A percentile compares a stretch with the other conserved stretches of the same genome.
These are phyloP conservation scores for Papilio machaon DNA, from an alignment of 1,140 invertebrate species.

Conservation along the genomic window DNA sequence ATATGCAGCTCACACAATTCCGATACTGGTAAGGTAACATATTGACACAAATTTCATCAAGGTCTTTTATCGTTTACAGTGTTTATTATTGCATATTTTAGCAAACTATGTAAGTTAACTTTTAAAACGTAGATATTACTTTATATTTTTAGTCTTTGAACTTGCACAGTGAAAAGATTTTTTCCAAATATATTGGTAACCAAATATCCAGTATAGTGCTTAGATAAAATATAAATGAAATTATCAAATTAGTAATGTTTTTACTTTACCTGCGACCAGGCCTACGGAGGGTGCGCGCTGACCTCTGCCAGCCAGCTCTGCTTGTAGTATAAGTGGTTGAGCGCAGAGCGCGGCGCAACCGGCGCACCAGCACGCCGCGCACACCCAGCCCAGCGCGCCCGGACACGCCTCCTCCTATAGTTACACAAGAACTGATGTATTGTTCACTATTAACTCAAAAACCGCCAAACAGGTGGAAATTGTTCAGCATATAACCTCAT, in stretches of 20 bases:
- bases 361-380: slow-evolving; percentile 73
- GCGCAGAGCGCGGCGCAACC: slow-evolving; percentile 77
- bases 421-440: not conserved
- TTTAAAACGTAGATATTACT: not conserved
- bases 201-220: not conserved
- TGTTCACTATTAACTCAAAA: not conserved
- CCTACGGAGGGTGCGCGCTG: slow-evolving; percentile 67
- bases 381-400: slow-evolving; percentile 65
- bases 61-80: not conserved
- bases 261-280: slow-evolving; percentile 60
- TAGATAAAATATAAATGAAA: not conserved
- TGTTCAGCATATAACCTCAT: not conserved
- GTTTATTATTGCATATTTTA: not conserved
- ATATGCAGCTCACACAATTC: not conserved
- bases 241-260: too few species aligned
- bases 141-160: too few species aligned
- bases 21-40: not conserved
- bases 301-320: slow-evolving; percentile 71
- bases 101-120: not conserved
- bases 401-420: slow-evolving; percentile 64
- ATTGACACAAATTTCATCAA: slow-evolving; percentile 15
- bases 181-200: too few species aligned
- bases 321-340: slow-evolving; percentile 75
- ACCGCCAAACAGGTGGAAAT: too few species aligned
- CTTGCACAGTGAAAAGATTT: too few species aligned